Conservation (phyloP, 1,140 invertebrate genomes). For the Ostrea denselamellosa region DNA sequence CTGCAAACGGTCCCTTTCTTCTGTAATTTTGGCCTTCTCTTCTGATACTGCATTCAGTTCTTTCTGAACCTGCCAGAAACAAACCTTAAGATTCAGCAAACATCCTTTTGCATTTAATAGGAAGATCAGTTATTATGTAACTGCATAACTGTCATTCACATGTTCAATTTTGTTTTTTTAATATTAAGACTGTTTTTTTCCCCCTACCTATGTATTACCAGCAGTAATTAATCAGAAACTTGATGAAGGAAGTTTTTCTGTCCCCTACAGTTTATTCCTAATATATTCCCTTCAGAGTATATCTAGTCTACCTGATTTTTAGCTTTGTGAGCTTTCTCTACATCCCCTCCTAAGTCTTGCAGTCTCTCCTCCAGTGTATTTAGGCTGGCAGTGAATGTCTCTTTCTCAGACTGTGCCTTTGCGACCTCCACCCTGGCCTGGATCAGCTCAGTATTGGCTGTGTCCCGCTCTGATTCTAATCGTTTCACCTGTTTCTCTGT, state of each 20-base stretch:
- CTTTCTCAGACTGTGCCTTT: constrained; percentile 61
- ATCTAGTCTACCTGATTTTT: constrained; percentile 61
- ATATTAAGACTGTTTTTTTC: too few relatives aligned
- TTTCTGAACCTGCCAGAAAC: constrained; percentile 59
- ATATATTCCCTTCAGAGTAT: too few relatives aligned
- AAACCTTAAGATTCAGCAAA: neutral
- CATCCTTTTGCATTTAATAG: neutral
- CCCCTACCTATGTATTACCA: too few relatives aligned
- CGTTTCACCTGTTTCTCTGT: constrained; percentile 68
- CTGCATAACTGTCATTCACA: too few relatives aligned
- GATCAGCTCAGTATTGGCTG: constrained; percentile 67
- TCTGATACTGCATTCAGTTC: constrained; percentile 62
- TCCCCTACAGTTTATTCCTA: too few relatives aligned
- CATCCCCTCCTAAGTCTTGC: constrained; percentile 68
- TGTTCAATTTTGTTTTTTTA: too few relatives aligned
- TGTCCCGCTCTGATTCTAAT: constrained; percentile 68
- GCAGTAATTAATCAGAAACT: too few relatives aligned
- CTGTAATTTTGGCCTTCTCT: constrained; percentile 61
- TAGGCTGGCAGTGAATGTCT: constrained; percentile 53
- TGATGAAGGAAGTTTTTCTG: too few relatives aligned
- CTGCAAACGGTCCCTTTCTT: constrained; percentile 66
- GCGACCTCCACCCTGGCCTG: constrained; percentile 67
- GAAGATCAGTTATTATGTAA: too few relatives aligned
- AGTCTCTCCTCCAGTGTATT: constrained; percentile 72
- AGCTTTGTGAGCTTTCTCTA: constrained; percentile 62